These are phyloP conservation scores for Crypturellus undulatus DNA, from an alignment of 2,113 vertebrate species.

Conservation along the genomic window DNA sequence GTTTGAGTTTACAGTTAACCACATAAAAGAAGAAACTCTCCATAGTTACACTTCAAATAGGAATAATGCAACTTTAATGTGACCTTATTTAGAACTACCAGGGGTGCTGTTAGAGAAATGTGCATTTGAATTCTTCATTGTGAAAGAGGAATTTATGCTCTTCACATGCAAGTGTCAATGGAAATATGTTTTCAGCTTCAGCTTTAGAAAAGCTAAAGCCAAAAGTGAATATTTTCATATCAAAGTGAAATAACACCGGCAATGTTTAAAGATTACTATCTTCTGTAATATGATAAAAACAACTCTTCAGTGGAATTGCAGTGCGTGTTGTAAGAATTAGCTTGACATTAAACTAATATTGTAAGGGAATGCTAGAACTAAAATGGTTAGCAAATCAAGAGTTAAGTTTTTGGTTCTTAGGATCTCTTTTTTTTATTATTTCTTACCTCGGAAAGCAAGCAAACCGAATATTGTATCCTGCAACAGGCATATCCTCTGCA, in stretches of 20 bases:
- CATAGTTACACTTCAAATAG: slow-evolving; percentile 36
- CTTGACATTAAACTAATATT: background rate
- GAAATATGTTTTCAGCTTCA: background rate
- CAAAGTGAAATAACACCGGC: background rate
- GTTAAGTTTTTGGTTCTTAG: background rate
- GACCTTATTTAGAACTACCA: slow-evolving; percentile 46
- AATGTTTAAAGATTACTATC: background rate
- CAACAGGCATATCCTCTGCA: background rate
- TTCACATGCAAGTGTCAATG: background rate
- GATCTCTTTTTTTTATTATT: background rate
- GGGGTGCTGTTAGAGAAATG: background rate
- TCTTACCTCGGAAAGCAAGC: background rate
- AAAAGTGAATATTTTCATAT: background rate
- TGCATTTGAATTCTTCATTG: background rate
- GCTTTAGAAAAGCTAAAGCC: background rate
- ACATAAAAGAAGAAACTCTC: slow-evolving; percentile 5
- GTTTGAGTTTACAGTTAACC: background rate
- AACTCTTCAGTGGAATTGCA: background rate
- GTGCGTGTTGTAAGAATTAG: background rate
- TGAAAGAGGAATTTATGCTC: background rate
- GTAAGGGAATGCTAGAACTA: background rate
- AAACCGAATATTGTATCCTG: background rate
- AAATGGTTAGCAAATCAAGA: background rate
- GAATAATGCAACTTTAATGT: slow-evolving; percentile 58
- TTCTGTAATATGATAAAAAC: slow-evolving; percentile 26